A percentile compares a stretch with the other conserved stretches of the same genome.
These are phyloP conservation scores for Xylocopa sonorina DNA, from an alignment of 1,140 invertebrate species.

Conservation along the genomic window DNA sequence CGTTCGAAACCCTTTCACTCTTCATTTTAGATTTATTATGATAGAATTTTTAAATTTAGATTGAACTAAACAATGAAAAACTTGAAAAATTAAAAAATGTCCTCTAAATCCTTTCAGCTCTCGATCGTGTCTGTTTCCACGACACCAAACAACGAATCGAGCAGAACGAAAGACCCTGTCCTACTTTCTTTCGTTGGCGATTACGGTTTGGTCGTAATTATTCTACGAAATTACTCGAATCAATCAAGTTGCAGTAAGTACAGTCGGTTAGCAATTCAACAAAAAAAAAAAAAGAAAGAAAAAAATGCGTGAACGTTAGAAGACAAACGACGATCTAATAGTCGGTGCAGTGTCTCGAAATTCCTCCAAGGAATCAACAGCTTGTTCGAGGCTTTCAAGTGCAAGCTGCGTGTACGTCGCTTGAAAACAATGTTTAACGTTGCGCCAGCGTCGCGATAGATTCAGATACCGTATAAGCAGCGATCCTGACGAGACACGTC, in stretches of 20 bases:
- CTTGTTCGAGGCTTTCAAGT: neutral
- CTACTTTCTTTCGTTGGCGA: neutral
- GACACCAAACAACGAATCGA: neutral
- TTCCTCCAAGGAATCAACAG: too few species aligned
- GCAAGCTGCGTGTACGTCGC: neutral
- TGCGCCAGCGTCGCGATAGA: too few species aligned
- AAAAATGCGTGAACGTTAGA: too few species aligned
- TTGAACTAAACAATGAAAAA: too few species aligned
- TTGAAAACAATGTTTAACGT: neutral
- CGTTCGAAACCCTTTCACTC: neutral
- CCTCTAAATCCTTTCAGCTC: neutral
- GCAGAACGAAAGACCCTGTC: conserved; percentile 32
- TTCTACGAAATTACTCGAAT: conserved; percentile 32
- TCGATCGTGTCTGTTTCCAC: neutral
- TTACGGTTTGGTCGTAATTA: conserved; percentile 1
- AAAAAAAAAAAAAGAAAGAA: neutral
- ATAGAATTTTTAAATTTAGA: too few species aligned
- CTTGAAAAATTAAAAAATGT: too few species aligned
- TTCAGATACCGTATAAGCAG: neutral
- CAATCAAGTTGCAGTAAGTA: conserved; percentile 22
- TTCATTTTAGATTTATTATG: neutral
- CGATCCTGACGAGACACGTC: neutral
- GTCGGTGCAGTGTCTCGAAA: neutral
- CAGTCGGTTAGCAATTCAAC: conserved; percentile 18
- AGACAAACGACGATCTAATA: too few species aligned